phyloP scores from a whole-genome alignment of 2,113 vertebrate species.

The Pollimyrus isidori region DNA sequence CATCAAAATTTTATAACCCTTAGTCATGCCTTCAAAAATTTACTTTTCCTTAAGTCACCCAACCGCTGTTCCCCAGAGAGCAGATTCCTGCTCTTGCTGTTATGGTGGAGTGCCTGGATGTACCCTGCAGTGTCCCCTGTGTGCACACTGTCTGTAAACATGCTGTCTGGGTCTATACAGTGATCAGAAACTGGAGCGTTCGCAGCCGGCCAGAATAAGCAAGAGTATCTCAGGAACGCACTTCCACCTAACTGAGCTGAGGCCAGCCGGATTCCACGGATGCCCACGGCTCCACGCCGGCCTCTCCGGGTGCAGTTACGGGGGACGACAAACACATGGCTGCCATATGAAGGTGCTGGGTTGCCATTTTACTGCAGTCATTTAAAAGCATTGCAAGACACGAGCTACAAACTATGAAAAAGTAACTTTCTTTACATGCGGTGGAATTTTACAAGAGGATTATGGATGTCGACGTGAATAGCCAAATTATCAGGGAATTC shows the following conservation, averaged over 20 bases:
- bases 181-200: background rate
- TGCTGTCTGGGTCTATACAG: conserved; percentile 3
- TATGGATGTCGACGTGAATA: conserved; percentile 8
- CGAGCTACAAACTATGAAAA: background rate
- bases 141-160: conserved; percentile 20
- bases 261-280: background rate
- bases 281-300: background rate
- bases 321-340: conserved; percentile 2
- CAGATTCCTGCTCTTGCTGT: background rate
- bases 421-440: background rate
- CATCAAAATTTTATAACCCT: background rate
- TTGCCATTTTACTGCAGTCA: conserved; percentile 12
- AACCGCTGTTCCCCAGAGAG: background rate
- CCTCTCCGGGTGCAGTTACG: background rate
- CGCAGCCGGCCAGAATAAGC: background rate
- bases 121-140: background rate
- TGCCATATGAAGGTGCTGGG: background rate
- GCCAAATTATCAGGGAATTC: background rate
- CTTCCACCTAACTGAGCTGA: background rate
- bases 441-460: background rate
- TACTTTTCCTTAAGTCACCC: background rate
- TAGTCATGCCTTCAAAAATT: background rate
- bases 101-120: background rate
- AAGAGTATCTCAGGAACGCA: background rate
- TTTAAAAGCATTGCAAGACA: background rate